Percentiles rank a stretch among this genome's conserved stretches.
Conservation (phyloP, 2,888 invertebrate species). For the Halocaridina rubra region DNA sequence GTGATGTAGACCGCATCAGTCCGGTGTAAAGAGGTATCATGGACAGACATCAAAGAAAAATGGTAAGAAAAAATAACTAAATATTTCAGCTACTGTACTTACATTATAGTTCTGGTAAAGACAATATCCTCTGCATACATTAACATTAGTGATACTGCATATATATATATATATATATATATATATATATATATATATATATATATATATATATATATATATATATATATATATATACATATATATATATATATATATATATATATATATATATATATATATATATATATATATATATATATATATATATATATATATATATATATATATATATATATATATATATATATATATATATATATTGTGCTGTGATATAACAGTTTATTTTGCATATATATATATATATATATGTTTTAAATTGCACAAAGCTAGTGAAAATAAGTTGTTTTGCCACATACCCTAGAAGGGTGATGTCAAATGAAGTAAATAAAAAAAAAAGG, state of each 20-base stretch:
- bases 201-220: too few relatives aligned
- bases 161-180: too few relatives aligned
- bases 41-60: not conserved
- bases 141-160: too few relatives aligned
- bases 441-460: not conserved
- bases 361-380: too few relatives aligned
- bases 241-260: not conserved
- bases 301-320: slow-evolving; percentile 6
- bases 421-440: not conserved
- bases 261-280: not conserved
- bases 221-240: too few relatives aligned
- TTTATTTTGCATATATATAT: too few relatives aligned
- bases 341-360: too few relatives aligned
- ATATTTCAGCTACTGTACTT: not conserved
- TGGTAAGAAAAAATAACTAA: too few relatives aligned
- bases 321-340: slow-evolving; percentile 19
- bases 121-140: too few relatives aligned
- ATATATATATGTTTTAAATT: not conserved
- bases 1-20: not conserved
- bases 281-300: slow-evolving; percentile 1
- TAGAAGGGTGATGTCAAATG: not conserved
- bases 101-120: not conserved
- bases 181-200: too few relatives aligned
- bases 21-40: not conserved
- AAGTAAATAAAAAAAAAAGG: not conserved